A percentile compares a stretch with the other conserved stretches of the same genome.
Evolutionary conservation across 2,113 vertebrate species (phyloP).

Genomic region (Ammodytes marinus): DNA sequence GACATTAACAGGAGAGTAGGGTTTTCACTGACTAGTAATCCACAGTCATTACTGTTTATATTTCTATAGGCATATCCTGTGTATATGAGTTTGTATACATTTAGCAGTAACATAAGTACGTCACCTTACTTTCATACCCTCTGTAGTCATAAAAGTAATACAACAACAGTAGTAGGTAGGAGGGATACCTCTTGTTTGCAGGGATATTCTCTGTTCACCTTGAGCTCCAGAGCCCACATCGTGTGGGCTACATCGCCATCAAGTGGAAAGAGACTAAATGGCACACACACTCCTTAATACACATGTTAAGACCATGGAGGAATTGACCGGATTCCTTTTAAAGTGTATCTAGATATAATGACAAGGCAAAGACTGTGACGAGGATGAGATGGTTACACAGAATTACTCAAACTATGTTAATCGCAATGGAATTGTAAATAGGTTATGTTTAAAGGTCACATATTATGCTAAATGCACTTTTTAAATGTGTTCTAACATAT

Average conservation of each 20-base stretch:
- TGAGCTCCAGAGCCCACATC: background rate
- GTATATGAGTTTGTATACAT: background rate
- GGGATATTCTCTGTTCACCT: background rate
- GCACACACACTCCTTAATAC: background rate
- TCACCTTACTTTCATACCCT: background rate
- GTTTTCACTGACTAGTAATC: no score
- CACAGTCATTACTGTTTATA: background rate
- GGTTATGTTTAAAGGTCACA: no score
- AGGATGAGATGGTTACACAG: background rate
- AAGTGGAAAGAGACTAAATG: constrained; percentile 34
- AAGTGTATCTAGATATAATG: background rate
- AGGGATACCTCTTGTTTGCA: background rate
- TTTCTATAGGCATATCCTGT: background rate
- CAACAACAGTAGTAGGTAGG: background rate
- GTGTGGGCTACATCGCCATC: constrained; percentile 48
- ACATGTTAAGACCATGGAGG: background rate
- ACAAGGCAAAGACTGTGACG: background rate
- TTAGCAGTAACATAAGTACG: background rate
- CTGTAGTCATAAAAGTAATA: background rate
- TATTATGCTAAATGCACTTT: no score
- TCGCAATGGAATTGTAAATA: no score
- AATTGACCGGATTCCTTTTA: background rate
- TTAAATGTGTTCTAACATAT: no score
- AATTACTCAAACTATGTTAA: no score
- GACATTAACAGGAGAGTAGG: background rate